phyloP scores from a whole-genome alignment of 1,140 invertebrate species.

The Drosophila punjabiensis region DNA sequence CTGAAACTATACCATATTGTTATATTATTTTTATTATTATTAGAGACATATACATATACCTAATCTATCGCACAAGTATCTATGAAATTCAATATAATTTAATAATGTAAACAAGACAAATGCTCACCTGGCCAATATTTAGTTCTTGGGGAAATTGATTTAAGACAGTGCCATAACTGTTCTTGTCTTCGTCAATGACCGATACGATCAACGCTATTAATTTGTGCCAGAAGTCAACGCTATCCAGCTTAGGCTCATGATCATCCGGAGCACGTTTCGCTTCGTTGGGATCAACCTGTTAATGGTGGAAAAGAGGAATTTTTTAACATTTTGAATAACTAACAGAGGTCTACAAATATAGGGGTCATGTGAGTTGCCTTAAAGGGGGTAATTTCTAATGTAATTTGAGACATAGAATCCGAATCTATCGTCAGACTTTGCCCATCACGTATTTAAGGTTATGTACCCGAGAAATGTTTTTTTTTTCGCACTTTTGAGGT shows the following conservation, averaged over 20 bases:
- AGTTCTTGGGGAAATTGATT: slow-evolving; percentile 98
- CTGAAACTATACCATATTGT: neutral
- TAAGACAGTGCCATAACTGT: slow-evolving; percentile 98
- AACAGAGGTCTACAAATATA: too few relatives aligned
- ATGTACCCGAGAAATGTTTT: too few relatives aligned
- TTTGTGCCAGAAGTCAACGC: slow-evolving; percentile 99
- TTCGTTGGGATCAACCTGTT: slow-evolving; percentile 93
- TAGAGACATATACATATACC: neutral
- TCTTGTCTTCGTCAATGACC: slow-evolving; percentile 99
- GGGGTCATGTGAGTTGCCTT: too few relatives aligned
- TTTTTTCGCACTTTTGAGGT: too few relatives aligned
- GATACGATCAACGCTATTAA: slow-evolving; percentile 98
- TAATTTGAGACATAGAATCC: too few relatives aligned
- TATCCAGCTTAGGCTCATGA: slow-evolving; percentile 95
- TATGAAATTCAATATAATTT: too few relatives aligned
- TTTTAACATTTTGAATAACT: too few relatives aligned
- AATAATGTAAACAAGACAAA: neutral
- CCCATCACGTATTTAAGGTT: too few relatives aligned
- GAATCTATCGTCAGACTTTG: too few relatives aligned
- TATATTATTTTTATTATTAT: neutral
- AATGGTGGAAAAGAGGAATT: neutral
- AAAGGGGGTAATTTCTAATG: too few relatives aligned
- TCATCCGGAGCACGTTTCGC: slow-evolving; percentile 94
- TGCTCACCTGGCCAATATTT: slow-evolving; percentile 93
- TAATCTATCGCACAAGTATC: too few relatives aligned